Evolutionary conservation across 2,797 vertebrate species (phyloP).

Genomic region (Anniella stebbinsi): DNA sequence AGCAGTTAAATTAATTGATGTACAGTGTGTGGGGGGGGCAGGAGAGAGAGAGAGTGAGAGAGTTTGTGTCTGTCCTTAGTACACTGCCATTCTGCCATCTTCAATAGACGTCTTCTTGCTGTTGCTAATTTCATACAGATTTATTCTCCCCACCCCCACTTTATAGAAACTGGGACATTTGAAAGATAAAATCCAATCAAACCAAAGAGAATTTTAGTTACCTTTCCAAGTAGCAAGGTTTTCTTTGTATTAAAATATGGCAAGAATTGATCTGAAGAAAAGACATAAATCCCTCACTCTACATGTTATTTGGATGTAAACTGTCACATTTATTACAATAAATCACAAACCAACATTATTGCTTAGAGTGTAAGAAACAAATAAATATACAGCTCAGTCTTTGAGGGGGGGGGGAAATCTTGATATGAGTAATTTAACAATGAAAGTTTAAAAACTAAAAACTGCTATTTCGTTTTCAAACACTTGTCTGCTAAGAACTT

Average conservation of each 20-base stretch:
- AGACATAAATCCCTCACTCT: not conserved
- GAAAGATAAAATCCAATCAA: constrained; percentile 23
- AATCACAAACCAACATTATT: not conserved
- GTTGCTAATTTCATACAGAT: not conserved
- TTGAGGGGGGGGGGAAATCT: not conserved
- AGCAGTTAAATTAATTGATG: constrained; percentile 50
- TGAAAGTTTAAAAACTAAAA: constrained; percentile 23
- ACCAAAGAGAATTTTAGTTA: not conserved
- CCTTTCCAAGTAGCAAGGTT: constrained; percentile 5
- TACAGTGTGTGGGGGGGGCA: constrained; percentile 19
- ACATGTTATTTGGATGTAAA: not conserved
- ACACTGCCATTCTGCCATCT: not conserved
- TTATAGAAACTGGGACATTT: not conserved
- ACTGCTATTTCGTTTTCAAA: not conserved
- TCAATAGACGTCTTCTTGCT: not conserved
- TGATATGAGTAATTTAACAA: not conserved
- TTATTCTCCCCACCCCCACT: not conserved
- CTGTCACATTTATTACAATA: not conserved
- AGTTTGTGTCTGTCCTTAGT: constrained; percentile 10
- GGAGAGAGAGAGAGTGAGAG: too few relatives aligned
- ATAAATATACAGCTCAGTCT: not conserved
- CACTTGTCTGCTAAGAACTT: not conserved
- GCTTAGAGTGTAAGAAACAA: not conserved
- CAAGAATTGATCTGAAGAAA: not conserved
- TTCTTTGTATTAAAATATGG: not conserved